phyloP scores from a whole-genome alignment of 2,888 invertebrate species.

The Phyllotreta cruciferae region DNA sequence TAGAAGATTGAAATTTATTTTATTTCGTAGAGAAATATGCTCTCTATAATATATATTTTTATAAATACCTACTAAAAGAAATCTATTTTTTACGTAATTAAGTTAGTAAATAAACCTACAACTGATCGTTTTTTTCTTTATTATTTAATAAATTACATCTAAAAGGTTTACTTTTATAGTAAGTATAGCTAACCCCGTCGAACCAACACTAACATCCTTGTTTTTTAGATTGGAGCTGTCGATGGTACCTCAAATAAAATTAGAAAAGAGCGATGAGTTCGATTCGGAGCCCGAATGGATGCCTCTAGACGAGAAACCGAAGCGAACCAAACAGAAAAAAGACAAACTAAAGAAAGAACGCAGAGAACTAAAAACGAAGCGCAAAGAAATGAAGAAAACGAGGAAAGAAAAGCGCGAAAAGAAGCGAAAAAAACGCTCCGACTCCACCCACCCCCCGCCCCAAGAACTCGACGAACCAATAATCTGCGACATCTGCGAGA shows the following conservation, averaged over 20 bases:
- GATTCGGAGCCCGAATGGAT: constrained; percentile 40
- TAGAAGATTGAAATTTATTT: neutral
- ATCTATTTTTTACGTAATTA: too few relatives aligned
- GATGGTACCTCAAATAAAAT: constrained; percentile 7
- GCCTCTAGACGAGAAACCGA: constrained; percentile 36
- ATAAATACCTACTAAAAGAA: too few relatives aligned
- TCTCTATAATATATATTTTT: too few relatives aligned
- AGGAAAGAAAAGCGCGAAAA: constrained; percentile 34
- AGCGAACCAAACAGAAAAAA: constrained; percentile 32
- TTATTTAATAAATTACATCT: too few relatives aligned
- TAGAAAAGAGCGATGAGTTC: constrained; percentile 29
- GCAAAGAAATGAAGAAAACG: constrained; percentile 32
- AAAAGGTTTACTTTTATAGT: too few relatives aligned
- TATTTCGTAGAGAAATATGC: neutral
- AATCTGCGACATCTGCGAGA: constrained; percentile 64
- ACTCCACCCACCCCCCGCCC: constrained; percentile 43
- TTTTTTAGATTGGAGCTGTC: constrained; percentile 22
- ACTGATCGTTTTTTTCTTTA: too few relatives aligned
- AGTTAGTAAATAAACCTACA: too few relatives aligned
- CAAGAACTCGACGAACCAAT: constrained; percentile 56
- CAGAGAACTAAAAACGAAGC: constrained; percentile 25
- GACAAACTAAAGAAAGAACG: constrained; percentile 27
- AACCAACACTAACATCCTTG: constrained; percentile 9
- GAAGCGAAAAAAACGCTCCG: constrained; percentile 24
- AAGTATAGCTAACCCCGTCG: neutral